phyloP scores from a whole-genome alignment of 2,797 vertebrate species.

The Petrocephalus sullivani region DNA sequence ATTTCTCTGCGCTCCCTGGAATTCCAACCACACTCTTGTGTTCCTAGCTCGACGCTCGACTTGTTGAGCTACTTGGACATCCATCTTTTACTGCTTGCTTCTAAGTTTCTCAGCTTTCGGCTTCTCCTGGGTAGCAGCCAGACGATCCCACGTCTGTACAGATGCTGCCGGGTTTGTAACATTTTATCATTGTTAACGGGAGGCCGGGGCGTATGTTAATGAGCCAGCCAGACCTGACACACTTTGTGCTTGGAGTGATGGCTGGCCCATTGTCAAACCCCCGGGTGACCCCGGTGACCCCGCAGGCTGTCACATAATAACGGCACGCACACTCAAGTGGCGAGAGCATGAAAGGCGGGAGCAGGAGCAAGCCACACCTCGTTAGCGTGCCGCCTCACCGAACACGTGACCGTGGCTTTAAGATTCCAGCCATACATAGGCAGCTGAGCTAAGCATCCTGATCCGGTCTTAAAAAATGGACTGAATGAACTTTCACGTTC shows the following conservation, averaged over 20 bases:
- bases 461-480: conserved; percentile 23
- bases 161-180: conserved; percentile 27
- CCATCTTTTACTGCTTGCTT: background rate
- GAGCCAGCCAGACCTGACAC: conserved; percentile 20
- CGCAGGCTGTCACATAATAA: conserved; percentile 25
- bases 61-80: background rate
- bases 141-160: conserved; percentile 29
- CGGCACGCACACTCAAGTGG: conserved; percentile 13
- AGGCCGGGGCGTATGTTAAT: conserved; percentile 28
- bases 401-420: conserved; percentile 25
- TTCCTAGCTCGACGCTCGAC: background rate
- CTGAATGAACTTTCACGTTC: conserved; percentile 13
- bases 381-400: conserved; percentile 23
- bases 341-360: conserved; percentile 22
- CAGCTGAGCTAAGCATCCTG: background rate
- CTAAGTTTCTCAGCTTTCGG: background rate
- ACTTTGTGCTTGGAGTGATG: conserved; percentile 28
- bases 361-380: conserved; percentile 22
- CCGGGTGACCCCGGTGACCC: conserved; percentile 28
- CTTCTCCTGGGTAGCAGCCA: conserved; percentile 4
- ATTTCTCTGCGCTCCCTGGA: background rate
- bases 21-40: background rate
- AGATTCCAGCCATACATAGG: background rate
- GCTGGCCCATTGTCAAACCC: conserved; percentile 28
- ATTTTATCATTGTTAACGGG: conserved; percentile 13